Percentiles rank a stretch among this genome's conserved stretches.
phyloP scores from a whole-genome alignment of 2,888 invertebrate genomes.

The Stenoptilia bipunctidactyla region DNA sequence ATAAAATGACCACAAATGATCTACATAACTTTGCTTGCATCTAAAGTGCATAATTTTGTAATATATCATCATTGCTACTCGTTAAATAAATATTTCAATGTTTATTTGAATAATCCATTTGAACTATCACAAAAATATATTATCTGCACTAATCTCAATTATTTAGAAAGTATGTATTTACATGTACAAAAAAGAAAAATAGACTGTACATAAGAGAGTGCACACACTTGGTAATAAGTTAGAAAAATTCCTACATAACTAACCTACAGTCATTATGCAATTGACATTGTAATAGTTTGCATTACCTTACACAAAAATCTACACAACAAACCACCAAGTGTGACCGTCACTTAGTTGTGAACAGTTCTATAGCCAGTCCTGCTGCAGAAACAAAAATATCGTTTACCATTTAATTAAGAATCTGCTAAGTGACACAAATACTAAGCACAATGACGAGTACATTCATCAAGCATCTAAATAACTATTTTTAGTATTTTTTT shows the following conservation, averaged over 20 bases:
- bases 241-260: not conserved
- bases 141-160: conserved; percentile 36
- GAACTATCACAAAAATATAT: conserved; percentile 35
- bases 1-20: not conserved
- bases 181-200: conserved; percentile 24
- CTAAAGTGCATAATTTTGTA: conserved; percentile 5
- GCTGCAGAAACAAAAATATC: not conserved
- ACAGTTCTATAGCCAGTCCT: not conserved
- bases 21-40: conserved; percentile 2
- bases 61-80: conserved; percentile 16
- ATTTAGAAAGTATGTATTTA: conserved; percentile 29
- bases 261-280: not conserved
- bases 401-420: conserved; percentile 50
- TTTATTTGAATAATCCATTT: conserved; percentile 18
- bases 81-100: conserved; percentile 13
- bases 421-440: conserved; percentile 57
- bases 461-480: conserved; percentile 67
- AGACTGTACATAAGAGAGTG: not conserved
- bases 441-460: conserved; percentile 69
- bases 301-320: not conserved
- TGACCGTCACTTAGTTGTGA: not conserved
- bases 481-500: conserved; percentile 42
- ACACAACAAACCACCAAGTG: not conserved
- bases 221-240: not conserved
- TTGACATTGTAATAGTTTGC: not conserved